Evolutionary conservation across 1,140 invertebrate genomes (phyloP).

Genomic region (Pissodes strobi): DNA sequence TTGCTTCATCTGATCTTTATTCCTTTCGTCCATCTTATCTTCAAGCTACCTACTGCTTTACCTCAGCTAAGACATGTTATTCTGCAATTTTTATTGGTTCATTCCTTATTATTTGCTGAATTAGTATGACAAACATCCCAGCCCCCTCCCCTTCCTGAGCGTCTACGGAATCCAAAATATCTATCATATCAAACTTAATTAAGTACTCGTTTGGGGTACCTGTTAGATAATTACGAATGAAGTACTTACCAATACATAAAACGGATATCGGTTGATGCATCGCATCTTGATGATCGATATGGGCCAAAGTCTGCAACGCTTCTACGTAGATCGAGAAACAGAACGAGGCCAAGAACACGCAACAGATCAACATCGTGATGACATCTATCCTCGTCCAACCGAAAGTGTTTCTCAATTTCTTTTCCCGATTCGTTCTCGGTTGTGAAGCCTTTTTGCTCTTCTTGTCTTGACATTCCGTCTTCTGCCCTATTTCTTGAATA

Average conservation of each 20-base stretch:
- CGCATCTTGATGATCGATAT: conserved; percentile 77
- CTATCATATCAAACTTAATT: too few species aligned
- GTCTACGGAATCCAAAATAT: too few species aligned
- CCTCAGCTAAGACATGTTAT: too few species aligned
- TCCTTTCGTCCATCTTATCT: too few species aligned
- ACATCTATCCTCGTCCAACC: conserved; percentile 90
- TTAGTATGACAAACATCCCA: too few species aligned
- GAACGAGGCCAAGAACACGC: conserved; percentile 80
- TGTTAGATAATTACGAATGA: too few species aligned
- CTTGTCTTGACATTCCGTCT: conserved; percentile 36
- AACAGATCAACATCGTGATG: conserved; percentile 78
- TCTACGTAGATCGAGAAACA: conserved; percentile 83
- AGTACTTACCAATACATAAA: conserved; percentile 63
- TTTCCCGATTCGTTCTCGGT: conserved; percentile 57
- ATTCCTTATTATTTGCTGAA: too few species aligned
- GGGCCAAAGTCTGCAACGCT: conserved; percentile 76
- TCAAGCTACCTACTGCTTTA: too few species aligned
- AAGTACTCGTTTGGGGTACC: too few species aligned
- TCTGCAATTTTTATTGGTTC: too few species aligned
- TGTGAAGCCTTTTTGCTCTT: conserved; percentile 36
- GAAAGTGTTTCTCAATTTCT: conserved; percentile 82
- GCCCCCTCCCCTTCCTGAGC: too few species aligned
- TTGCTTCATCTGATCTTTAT: too few species aligned
- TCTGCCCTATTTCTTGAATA: conserved; percentile 17
- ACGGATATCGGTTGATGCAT: conserved; percentile 69